These are phyloP conservation scores for Apocrypta bakeri DNA, from an alignment of 1,140 invertebrate species.

Conservation along the genomic window DNA sequence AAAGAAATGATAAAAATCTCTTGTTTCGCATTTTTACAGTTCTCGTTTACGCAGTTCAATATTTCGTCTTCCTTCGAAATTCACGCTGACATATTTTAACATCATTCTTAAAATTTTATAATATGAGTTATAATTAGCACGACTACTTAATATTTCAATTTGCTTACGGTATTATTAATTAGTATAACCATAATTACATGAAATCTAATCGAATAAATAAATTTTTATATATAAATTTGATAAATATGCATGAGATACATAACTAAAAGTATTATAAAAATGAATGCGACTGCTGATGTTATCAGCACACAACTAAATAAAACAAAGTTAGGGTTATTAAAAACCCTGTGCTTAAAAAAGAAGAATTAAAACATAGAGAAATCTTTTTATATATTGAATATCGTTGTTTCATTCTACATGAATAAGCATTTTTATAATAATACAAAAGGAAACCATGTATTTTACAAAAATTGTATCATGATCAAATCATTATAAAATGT, in stretches of 20 bases:
- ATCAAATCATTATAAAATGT: not conserved
- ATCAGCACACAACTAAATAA: no score
- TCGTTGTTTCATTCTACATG: conserved; percentile 20
- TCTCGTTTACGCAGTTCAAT: not conserved
- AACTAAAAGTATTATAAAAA: no score
- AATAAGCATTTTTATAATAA: not conserved
- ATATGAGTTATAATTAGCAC: conserved; percentile 29
- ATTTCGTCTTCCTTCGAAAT: no score
- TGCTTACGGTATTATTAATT: no score
- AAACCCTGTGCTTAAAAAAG: not conserved
- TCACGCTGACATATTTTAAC: no score
- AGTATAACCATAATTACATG: no score
- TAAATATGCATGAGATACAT: no score
- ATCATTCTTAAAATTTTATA: not conserved
- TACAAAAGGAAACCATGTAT: conserved; percentile 24
- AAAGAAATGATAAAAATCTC: not conserved
- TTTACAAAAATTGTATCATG: conserved; percentile 24
- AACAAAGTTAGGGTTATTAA: no score
- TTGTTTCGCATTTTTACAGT: not conserved
- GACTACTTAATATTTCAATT: no score
- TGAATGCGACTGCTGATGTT: no score
- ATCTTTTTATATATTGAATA: conserved; percentile 1
- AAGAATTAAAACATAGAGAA: conserved; percentile 20
- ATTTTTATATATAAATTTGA: no score
- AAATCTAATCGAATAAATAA: no score